Percentiles rank a stretch among this genome's conserved stretches.
These are phyloP conservation scores for Triplophysa yarkandensis DNA, from an alignment of 2,797 vertebrate species.

Conservation along the genomic window DNA sequence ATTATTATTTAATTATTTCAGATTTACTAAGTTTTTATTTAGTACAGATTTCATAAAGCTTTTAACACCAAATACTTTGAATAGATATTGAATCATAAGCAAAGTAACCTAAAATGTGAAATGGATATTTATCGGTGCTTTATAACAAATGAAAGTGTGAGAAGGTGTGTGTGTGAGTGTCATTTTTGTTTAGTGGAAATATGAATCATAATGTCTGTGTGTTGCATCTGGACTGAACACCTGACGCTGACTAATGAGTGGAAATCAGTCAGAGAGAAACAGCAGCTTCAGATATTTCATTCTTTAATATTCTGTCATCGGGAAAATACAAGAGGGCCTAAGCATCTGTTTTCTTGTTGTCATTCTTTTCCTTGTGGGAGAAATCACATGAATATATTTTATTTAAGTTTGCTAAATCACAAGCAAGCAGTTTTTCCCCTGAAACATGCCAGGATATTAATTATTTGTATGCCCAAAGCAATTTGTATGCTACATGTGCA, in stretches of 20 bases:
- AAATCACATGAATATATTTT: background rate
- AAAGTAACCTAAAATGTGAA: background rate
- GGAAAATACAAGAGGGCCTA: background rate
- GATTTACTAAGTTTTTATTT: background rate
- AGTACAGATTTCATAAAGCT: background rate
- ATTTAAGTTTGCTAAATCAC: background rate
- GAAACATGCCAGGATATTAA: background rate
- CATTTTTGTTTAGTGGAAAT: slow-evolving; percentile 8
- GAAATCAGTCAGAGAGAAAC: slow-evolving; percentile 5
- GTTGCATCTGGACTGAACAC: slow-evolving; percentile 27
- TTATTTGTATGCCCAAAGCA: background rate
- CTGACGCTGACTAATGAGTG: slow-evolving; percentile 32
- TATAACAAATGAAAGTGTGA: background rate
- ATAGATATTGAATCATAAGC: background rate
- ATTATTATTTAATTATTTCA: background rate
- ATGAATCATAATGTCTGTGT: slow-evolving; percentile 20
- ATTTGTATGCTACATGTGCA: background rate
- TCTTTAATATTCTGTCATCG: background rate
- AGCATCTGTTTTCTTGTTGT: slow-evolving; percentile 2
- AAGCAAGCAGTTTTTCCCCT: background rate
- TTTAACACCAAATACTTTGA: background rate
- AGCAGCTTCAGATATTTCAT: background rate
- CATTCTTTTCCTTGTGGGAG: background rate
- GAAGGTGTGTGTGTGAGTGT: background rate
- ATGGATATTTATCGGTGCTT: background rate